Conservation (phyloP, 1,140 invertebrate species). For the Conus ventricosus region DNA sequence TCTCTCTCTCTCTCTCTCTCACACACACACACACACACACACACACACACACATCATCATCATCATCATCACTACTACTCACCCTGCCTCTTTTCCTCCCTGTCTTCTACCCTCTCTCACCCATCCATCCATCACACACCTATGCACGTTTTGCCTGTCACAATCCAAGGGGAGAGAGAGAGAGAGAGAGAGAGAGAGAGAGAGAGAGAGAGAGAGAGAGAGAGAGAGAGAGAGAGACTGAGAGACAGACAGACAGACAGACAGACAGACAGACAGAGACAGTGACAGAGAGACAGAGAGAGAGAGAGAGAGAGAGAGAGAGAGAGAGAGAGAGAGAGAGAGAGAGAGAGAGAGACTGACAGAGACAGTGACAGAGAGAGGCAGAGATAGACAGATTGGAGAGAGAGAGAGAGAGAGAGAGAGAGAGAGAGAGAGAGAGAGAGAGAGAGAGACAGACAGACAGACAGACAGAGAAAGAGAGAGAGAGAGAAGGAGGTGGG, state of each 20-base stretch:
- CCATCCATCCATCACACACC: too few species aligned
- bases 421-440: not conserved
- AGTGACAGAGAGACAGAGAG: slow-evolving; percentile 19
- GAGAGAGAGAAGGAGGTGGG: too few species aligned
- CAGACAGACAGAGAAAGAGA: too few species aligned
- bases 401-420: slow-evolving; percentile 18
- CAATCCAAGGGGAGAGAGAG: not conserved
- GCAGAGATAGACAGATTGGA: slow-evolving; percentile 12
- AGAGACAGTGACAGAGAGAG: slow-evolving; percentile 17
- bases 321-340: slow-evolving; percentile 1
- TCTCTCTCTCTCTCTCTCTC: too few species aligned
- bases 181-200: slow-evolving; percentile 13
- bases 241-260: slow-evolving; percentile 21
- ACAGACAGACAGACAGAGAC: slow-evolving; percentile 12
- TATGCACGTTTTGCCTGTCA: too few species aligned
- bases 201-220: slow-evolving; percentile 18
- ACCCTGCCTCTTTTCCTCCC: too few species aligned
- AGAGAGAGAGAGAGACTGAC: not conserved
- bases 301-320: slow-evolving; percentile 15
- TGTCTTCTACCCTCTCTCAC: too few species aligned
- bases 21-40: too few species aligned
- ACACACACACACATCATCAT: too few species aligned
- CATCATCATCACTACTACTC: too few species aligned
- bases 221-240: slow-evolving; percentile 30
- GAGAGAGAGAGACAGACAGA: too few species aligned